Conservation (phyloP, 2,888 invertebrate genomes). For the Acanthococcus lagerstroemiae region DNA sequence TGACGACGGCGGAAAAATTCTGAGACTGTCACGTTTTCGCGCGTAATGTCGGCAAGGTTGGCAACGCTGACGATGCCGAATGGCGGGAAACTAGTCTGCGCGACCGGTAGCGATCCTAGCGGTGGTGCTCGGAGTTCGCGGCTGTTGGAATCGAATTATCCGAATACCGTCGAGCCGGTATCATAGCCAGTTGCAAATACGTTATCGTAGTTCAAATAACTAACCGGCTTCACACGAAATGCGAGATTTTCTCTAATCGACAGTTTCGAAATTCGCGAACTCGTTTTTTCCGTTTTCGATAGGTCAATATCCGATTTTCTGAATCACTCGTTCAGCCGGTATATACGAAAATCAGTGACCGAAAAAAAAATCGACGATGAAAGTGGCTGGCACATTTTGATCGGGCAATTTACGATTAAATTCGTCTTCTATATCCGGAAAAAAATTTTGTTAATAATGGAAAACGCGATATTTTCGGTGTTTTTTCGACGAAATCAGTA, state of each 20-base stretch:
- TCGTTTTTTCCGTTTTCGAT: slow-evolving; percentile 8
- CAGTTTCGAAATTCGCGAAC: slow-evolving; percentile 17
- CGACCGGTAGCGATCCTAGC: not conserved
- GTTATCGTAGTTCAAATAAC: slow-evolving; percentile 23
- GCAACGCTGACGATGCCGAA: too few species aligned
- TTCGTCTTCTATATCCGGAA: too few species aligned
- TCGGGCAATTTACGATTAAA: too few species aligned
- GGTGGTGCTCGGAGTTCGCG: not conserved
- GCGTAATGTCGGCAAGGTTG: too few species aligned
- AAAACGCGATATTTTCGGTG: slow-evolving; percentile 4
- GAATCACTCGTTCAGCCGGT: too few species aligned
- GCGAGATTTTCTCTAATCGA: not conserved
- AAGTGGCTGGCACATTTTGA: not conserved
- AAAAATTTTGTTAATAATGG: slow-evolving; percentile 2
- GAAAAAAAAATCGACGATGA: too few species aligned
- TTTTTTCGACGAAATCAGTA: not conserved
- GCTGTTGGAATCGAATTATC: not conserved
- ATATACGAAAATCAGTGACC: too few species aligned
- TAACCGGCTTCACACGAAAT: slow-evolving; percentile 24
- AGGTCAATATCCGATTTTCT: too few species aligned
- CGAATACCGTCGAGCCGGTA: not conserved
- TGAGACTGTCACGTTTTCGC: not conserved
- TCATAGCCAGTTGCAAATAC: slow-evolving; percentile 24
- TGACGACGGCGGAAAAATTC: too few species aligned
- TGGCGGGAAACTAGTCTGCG: not conserved